A percentile compares a stretch with the other conserved stretches of the same genome.
Evolutionary conservation across 2,113 vertebrate species (phyloP).

Genomic region (Ptilorrhoa leucosticta): DNA sequence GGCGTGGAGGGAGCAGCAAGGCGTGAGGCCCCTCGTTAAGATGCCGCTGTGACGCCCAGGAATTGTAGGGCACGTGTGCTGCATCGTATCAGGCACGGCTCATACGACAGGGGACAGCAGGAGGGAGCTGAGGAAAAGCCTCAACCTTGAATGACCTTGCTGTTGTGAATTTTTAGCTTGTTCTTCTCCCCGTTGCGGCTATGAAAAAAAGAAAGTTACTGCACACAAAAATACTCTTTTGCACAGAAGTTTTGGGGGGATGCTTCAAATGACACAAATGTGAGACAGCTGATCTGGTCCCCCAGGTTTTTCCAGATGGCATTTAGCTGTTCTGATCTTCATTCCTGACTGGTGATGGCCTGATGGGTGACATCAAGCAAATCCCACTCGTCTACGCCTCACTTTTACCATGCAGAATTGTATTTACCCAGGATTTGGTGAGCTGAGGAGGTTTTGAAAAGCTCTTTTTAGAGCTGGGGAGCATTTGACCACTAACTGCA

Average conservation of each 20-base stretch:
- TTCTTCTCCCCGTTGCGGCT: background rate
- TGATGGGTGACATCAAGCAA: background rate
- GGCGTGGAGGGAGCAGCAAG: background rate
- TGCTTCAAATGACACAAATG: background rate
- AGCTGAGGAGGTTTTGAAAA: background rate
- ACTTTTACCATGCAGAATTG: background rate
- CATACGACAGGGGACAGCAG: background rate
- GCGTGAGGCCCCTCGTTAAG: background rate
- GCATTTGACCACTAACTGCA: background rate
- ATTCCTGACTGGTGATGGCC: background rate
- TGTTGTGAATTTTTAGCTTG: background rate
- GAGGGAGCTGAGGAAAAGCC: background rate
- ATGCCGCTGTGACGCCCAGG: background rate
- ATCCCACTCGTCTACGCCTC: background rate
- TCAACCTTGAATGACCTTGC: constrained; percentile 28
- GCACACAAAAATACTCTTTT: background rate
- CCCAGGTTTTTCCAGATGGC: background rate
- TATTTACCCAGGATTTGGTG: background rate
- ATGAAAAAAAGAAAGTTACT: background rate
- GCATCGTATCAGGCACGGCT: background rate
- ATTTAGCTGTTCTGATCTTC: background rate
- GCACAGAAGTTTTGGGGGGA: background rate
- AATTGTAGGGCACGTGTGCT: background rate
- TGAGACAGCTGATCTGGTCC: background rate
- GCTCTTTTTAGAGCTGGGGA: background rate